Evolutionary conservation across 2,888 invertebrate genomes (phyloP), one percentile per base, ranked within the genome.

Genomic region (Coleophora deauratella): DNA sequence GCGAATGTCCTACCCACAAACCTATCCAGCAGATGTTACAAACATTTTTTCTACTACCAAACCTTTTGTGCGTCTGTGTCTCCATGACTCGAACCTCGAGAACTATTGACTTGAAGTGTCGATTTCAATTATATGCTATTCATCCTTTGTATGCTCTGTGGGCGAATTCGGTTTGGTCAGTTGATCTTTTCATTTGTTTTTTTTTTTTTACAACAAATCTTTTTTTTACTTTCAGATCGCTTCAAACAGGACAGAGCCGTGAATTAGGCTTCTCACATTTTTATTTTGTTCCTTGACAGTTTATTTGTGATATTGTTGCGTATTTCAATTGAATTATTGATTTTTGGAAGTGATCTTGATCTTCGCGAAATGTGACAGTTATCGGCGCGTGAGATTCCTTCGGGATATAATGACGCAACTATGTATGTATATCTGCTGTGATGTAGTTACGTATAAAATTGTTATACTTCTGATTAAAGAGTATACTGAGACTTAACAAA

Each of bases 101-200:
- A 33, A 33, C 55, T 51, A 58, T 62, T 57, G 51, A 59, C 51
- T 54, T 49, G 28, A 45, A 60, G 73, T 72, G 67, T 73, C 64
- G 66, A 66, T 69, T 74, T 70, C 74, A 74, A 76, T 76, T 75
- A 75, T 31, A 31, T 27, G 13, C 56, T 49, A 66, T 72, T 72
- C 69, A 72, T 42, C 42, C 43, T 38, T 54, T 54, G 54, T 59
- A 55, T 54, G 54, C 41, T 41, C 42, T 40, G 45, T 45, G 45
- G 45, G 45, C 44, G 36, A 32, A 36, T 45, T 35, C 28, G 36
- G 33, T 37, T 21, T 43, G 42, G 42, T 38, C 37, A 45, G 15
- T 44, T 37, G 21, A 21, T 21, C 21, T 21, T 4, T 21, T 21
- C 21, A 21, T 21, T 21, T 15, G 1, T 32, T 10, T 28, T 10